These are phyloP conservation scores for Sinocyclocheilus grahami DNA, from an alignment of 2,113 vertebrate genomes.

Conservation along the genomic window DNA sequence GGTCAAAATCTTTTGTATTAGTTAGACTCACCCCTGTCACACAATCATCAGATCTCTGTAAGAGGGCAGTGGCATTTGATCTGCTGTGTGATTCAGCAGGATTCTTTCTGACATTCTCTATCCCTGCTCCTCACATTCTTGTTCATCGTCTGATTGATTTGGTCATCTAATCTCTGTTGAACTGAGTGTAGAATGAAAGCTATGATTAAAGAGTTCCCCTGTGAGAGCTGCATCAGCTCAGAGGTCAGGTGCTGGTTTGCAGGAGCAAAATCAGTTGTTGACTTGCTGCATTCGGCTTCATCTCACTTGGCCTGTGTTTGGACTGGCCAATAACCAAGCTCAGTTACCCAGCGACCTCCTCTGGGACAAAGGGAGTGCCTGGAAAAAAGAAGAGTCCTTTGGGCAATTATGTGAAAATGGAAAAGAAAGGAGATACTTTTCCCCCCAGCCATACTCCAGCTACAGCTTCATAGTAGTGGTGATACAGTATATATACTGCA, in stretches of 20 bases:
- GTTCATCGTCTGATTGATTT: constrained; percentile 72
- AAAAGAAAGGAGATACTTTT: background rate
- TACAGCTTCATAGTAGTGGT: too few relatives aligned
- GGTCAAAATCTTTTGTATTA: background rate
- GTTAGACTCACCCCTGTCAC: background rate
- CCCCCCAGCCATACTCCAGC: background rate
- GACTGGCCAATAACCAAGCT: constrained; percentile 59
- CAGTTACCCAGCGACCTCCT: constrained; percentile 46
- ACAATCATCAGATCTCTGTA: background rate
- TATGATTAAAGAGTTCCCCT: constrained; percentile 67
- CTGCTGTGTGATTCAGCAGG: background rate
- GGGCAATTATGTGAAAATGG: background rate
- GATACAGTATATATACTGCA: background rate
- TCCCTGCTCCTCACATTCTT: constrained; percentile 3
- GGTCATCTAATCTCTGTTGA: constrained; percentile 71
- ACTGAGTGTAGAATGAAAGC: constrained; percentile 64
- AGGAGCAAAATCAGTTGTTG: constrained; percentile 66
- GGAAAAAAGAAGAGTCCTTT: background rate
- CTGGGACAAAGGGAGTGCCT: background rate
- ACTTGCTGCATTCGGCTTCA: constrained; percentile 62
- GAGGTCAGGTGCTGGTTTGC: constrained; percentile 71
- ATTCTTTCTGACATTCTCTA: constrained; percentile 11
- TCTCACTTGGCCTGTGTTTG: constrained; percentile 58
- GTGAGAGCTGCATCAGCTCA: constrained; percentile 49
- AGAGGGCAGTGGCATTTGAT: background rate